These are phyloP conservation scores for Calycopis cecrops DNA, from an alignment of 1,140 invertebrate genomes.

Conservation along the genomic window DNA sequence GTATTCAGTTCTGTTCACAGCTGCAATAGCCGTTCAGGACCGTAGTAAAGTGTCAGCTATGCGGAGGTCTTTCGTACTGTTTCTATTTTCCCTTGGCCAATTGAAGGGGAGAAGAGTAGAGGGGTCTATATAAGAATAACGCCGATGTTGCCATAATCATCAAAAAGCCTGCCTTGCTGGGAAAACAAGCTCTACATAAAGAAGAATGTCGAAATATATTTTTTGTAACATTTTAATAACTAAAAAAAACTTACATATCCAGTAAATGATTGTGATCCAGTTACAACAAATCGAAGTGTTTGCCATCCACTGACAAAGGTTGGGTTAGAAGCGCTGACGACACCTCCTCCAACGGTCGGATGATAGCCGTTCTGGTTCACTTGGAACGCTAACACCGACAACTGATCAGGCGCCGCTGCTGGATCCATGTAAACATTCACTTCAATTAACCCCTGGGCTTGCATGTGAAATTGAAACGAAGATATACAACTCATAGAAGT, in stretches of 20 bases:
- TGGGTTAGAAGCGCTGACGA: neutral
- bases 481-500: slow-evolving; percentile 8
- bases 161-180: no score
- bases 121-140: no score
- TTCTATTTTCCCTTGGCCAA: no score
- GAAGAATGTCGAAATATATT: no score
- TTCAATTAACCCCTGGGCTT: slow-evolving; percentile 2
- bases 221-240: no score
- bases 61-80: no score
- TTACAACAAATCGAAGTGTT: slow-evolving; percentile 1
- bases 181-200: no score
- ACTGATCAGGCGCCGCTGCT: slow-evolving; percentile 1
- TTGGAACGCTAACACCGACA: slow-evolving; percentile 10
- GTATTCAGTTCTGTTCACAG: no score
- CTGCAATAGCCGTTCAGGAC: no score
- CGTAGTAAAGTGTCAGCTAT: no score
- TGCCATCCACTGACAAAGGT: slow-evolving; percentile 16
- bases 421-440: slow-evolving; percentile 12
- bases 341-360: slow-evolving; percentile 4
- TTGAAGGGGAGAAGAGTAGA: no score
- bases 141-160: no score
- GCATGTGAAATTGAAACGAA: slow-evolving; percentile 11
- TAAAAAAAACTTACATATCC: slow-evolving; percentile 11
- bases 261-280: slow-evolving; percentile 6
- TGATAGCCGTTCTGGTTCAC: neutral